phyloP scores from a whole-genome alignment of 2,797 vertebrate species.

The Takifugu ocellatus region DNA sequence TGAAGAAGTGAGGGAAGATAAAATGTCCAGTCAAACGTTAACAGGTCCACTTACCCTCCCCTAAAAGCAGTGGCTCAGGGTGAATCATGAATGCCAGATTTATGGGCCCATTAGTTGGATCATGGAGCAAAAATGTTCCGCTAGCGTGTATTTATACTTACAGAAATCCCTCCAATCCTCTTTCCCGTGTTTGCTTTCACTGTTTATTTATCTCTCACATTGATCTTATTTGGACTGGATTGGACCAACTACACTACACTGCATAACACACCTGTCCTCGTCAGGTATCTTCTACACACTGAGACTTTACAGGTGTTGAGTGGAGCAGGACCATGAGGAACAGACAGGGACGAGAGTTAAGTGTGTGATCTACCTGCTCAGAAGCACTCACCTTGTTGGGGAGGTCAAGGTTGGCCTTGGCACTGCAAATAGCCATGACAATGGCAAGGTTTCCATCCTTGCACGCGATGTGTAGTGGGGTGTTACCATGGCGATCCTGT shows the following conservation, averaged over 20 bases:
- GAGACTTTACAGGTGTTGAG: too few relatives aligned
- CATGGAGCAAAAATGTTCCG: slow-evolving; percentile 7
- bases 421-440: slow-evolving; percentile 82
- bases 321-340: too few relatives aligned
- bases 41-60: background rate
- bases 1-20: slow-evolving; percentile 4
- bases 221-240: background rate
- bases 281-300: too few relatives aligned
- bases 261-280: too few relatives aligned
- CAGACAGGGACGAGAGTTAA: too few relatives aligned
- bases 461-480: slow-evolving; percentile 91
- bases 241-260: background rate
- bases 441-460: slow-evolving; percentile 90
- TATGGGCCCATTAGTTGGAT: slow-evolving; percentile 12
- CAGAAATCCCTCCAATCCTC: slow-evolving; percentile 17
- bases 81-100: background rate
- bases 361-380: too few relatives aligned
- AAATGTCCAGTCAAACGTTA: slow-evolving; percentile 12
- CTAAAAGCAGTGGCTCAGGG: background rate
- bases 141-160: slow-evolving; percentile 6
- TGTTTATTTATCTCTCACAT: slow-evolving; percentile 16
- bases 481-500: slow-evolving; percentile 94
- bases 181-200: slow-evolving; percentile 4
- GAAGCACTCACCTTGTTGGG: slow-evolving; percentile 84
- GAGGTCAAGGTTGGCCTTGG: slow-evolving; percentile 84